These are phyloP conservation scores for Phalangium opilio DNA, from an alignment of 2,888 invertebrate genomes.

Conservation along the genomic window DNA sequence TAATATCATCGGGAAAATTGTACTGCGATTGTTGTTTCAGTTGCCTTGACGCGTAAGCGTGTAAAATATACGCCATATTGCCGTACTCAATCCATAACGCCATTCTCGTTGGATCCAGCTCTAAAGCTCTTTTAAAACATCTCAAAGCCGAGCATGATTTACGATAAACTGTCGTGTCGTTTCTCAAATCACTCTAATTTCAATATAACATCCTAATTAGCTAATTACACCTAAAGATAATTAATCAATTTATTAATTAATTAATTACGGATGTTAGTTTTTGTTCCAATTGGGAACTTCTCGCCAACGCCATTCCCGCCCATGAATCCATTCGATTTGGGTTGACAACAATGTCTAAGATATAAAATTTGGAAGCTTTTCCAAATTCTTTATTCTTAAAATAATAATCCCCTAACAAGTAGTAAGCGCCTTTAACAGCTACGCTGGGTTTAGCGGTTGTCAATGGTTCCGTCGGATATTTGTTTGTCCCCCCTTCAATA, in stretches of 20 bases:
- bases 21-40: constrained; percentile 39
- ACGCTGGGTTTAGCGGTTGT: constrained; percentile 20
- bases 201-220: background rate
- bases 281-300: constrained; percentile 51
- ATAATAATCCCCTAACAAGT: constrained; percentile 79
- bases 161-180: constrained; percentile 30
- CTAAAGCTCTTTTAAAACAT: constrained; percentile 65
- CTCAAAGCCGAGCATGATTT: constrained; percentile 48
- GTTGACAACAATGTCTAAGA: constrained; percentile 64
- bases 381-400: constrained; percentile 66
- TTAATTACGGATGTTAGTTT: constrained; percentile 52
- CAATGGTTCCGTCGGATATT: constrained; percentile 34
- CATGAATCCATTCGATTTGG: constrained; percentile 72
- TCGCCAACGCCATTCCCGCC: constrained; percentile 66
- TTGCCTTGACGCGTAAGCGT: constrained; percentile 73
- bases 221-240: no score
- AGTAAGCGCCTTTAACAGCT: constrained; percentile 51
- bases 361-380: constrained; percentile 63
- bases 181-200: constrained; percentile 24
- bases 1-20: constrained; percentile 33
- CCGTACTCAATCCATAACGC: constrained; percentile 83
- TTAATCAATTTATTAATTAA: background rate
- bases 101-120: constrained; percentile 50
- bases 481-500: constrained; percentile 45
- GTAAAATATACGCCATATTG: constrained; percentile 71